Evolutionary conservation across 64 coral and sea anemone species (phyloP).

Genomic region (Anthopleura sola): DNA sequence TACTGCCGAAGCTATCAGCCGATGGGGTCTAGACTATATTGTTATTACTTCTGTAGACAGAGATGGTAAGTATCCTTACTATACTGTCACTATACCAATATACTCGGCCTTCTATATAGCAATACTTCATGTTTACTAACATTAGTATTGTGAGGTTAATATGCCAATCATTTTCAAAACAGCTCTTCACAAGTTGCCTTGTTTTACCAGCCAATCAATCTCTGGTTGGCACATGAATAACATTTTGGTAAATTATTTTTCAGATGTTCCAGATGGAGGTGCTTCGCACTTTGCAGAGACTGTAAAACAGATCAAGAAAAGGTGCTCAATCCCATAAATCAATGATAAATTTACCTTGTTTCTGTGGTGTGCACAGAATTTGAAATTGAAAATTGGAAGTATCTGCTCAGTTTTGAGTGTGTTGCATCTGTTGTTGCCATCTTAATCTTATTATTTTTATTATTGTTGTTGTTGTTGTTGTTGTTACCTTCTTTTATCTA

Average conservation of each 20-base stretch:
- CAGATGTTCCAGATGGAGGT: conserved; percentile 93
- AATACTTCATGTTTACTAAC: no score
- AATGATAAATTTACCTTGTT: neutral
- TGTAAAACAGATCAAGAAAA: conserved; percentile 90
- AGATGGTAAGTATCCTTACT: conserved; percentile 63
- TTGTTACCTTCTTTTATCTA: no score
- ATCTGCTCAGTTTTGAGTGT: no score
- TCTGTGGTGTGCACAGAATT: no score
- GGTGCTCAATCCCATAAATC: conserved; percentile 19
- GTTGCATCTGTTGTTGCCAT: neutral
- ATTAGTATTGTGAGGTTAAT: no score
- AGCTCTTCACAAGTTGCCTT: no score
- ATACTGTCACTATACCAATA: no score
- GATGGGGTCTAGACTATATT: conserved; percentile 87
- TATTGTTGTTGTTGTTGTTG: no score
- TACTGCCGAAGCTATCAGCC: conserved; percentile 79
- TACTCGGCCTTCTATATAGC: no score
- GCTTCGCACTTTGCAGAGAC: conserved; percentile 93
- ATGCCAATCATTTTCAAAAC: no score
- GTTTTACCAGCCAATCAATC: no score
- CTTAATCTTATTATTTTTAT: neutral
- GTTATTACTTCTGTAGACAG: conserved; percentile 98
- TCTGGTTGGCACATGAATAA: neutral
- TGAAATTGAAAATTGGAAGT: no score
- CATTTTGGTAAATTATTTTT: neutral